Evolutionary conservation across 2,888 invertebrate species (phyloP), one percentile per base, ranked within the genome.

Genomic region (Nomada lathburiana): DNA sequence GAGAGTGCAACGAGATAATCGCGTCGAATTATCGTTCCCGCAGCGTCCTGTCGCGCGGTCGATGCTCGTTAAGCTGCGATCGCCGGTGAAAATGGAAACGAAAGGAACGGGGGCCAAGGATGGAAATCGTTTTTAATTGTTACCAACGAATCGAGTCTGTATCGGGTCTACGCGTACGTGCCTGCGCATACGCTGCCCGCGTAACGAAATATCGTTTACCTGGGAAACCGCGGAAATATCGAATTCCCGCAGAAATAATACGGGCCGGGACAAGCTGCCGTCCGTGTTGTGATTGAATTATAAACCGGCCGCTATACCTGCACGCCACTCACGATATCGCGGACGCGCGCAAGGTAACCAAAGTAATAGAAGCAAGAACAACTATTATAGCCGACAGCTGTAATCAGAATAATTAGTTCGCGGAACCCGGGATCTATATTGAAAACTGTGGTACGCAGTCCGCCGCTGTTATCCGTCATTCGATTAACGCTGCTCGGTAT

Each of bases 221-320:
- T 68, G 81, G 72, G 81, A 63, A 80, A 73, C 80, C 80, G 57
- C 81, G 67, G 68, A 80, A 81, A 80, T 80, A 80, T 80, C 82
- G 76, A 82, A 77, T 83, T 74, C 52, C 65, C 44, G 83, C 62
- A 82, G 77, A 83, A 83, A 83, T 83, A 83, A 78, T 78, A 78
- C 63, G 59, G 63, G 47, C 53, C 55, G 13, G 20, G 53, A 29
- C 67, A 59, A 47, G 60, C 73, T 67, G 69, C 42, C 55, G 59
- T 50, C 53, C 47, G 20, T 78, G 83, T 83, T 83, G 68, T 83
- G 74, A 83, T 83, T 78, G 83, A 83, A 83, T 83, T 83, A 83
- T 74, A 78, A 83, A 64, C 78, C 68, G 57, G 83, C 7, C 36
- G 36, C 71, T 83, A 78, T 78, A 69, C 83, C 71, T 64, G 44